Percentiles rank a stretch among this genome's conserved stretches.
phyloP scores from a whole-genome alignment of 2,113 vertebrate genomes.

The Oxyruncus cristatus region DNA sequence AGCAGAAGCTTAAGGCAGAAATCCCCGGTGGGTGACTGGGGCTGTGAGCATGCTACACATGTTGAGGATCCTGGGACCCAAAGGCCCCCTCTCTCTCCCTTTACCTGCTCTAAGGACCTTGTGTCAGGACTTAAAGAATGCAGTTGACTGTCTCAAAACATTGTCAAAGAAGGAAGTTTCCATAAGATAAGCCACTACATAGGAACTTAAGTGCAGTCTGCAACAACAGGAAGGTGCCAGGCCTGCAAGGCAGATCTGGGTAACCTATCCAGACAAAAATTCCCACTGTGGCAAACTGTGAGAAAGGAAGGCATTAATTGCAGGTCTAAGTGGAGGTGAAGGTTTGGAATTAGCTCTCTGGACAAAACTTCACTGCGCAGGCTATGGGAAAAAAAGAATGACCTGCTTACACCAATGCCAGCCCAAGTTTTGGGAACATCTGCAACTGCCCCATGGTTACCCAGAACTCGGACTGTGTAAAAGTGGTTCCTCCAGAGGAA shows the following conservation, averaged over 20 bases:
- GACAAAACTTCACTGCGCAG: not conserved
- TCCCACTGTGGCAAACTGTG: not conserved
- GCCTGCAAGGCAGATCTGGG: not conserved
- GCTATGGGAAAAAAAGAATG: not conserved
- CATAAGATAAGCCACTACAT: not conserved
- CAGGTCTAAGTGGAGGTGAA: not conserved
- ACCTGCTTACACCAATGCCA: not conserved
- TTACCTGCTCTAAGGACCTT: not conserved
- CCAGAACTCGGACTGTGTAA: not conserved
- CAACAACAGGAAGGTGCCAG: not conserved
- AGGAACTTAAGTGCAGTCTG: not conserved
- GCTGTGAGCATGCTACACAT: not conserved
- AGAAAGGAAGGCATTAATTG: not conserved
- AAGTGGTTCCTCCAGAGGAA: not conserved
- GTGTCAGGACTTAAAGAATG: not conserved
- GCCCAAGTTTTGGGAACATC: not conserved
- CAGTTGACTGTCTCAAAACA: not conserved
- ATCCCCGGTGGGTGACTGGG: fast-evolving
- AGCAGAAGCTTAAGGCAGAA: not conserved
- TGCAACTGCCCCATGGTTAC: not conserved
- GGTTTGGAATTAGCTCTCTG: not conserved
- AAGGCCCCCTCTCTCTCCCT: not conserved
- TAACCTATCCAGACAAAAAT: not conserved
- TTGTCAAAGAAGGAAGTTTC: not conserved
- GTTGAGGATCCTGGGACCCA: not conserved